Conservation (phyloP, 2,113 vertebrate genomes). For the Tetrax tetrax region DNA sequence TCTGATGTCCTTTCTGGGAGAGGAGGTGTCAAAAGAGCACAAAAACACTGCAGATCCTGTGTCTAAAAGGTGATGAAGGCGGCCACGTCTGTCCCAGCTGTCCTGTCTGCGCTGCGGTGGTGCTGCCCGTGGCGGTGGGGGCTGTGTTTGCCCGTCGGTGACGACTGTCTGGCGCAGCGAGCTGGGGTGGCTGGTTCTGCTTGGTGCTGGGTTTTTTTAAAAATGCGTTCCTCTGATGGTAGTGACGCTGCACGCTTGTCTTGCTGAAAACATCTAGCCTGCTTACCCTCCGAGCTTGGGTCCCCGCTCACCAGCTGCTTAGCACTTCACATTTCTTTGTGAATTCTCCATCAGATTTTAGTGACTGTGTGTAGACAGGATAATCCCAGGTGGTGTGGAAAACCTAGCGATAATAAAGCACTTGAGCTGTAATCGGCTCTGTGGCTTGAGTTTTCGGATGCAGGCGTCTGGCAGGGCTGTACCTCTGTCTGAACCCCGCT, state of each 20-base stretch:
- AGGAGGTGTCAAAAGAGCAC: neutral
- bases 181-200: neutral
- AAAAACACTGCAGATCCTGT: rapidly evolving
- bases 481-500: neutral
- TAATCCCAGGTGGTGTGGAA: neutral
- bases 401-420: rapidly evolving
- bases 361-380: neutral
- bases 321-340: neutral
- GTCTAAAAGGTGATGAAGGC: neutral
- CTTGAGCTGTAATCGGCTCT: neutral
- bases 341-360: slow-evolving; percentile 46
- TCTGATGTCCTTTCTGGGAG: neutral
- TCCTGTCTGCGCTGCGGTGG: neutral
- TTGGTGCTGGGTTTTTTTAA: neutral
- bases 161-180: neutral
- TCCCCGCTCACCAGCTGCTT: neutral
- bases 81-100: neutral
- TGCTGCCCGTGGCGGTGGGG: neutral
- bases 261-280: neutral
- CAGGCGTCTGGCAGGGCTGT: rapidly evolving
- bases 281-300: neutral
- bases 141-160: too few relatives aligned
- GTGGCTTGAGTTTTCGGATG: neutral
- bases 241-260: neutral
- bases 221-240: neutral